Evolutionary conservation across 2,113 vertebrate species (phyloP).

Genomic region (Archocentrus centrarchus): DNA sequence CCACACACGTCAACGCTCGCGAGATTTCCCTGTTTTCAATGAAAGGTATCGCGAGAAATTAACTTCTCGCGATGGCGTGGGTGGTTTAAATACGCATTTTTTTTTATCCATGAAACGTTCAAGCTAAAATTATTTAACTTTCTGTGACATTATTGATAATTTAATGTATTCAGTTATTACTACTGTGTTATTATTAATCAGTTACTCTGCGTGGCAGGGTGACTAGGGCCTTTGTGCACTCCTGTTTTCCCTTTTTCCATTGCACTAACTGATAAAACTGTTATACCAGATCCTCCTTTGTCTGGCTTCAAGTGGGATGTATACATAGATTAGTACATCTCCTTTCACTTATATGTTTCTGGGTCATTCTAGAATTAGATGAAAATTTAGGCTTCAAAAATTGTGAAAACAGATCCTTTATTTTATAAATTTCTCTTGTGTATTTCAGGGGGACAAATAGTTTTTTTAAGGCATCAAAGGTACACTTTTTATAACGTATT

Average conservation of each 20-base stretch:
- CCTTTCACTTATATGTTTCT: neutral
- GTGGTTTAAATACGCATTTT: neutral
- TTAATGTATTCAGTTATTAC: neutral
- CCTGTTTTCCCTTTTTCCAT: no score
- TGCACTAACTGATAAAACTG: neutral
- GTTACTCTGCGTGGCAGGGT: neutral
- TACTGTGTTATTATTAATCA: neutral
- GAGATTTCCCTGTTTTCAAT: conserved; percentile 48
- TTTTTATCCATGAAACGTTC: neutral
- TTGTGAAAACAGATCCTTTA: neutral
- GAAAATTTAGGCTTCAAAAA: neutral
- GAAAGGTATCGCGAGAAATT: conserved; percentile 11
- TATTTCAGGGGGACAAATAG: neutral
- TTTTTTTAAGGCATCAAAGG: no score
- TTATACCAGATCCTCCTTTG: neutral
- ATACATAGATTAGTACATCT: neutral
- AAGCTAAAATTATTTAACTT: neutral
- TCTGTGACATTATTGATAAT: neutral
- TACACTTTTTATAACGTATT: no score
- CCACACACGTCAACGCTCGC: conserved; percentile 57
- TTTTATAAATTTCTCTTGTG: neutral
- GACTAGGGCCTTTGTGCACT: neutral
- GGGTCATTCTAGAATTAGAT: neutral
- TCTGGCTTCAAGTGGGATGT: neutral
- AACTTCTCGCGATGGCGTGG: neutral